Evolutionary conservation across 2,113 vertebrate genomes (phyloP).

Genomic region (Panthera leo): DNA sequence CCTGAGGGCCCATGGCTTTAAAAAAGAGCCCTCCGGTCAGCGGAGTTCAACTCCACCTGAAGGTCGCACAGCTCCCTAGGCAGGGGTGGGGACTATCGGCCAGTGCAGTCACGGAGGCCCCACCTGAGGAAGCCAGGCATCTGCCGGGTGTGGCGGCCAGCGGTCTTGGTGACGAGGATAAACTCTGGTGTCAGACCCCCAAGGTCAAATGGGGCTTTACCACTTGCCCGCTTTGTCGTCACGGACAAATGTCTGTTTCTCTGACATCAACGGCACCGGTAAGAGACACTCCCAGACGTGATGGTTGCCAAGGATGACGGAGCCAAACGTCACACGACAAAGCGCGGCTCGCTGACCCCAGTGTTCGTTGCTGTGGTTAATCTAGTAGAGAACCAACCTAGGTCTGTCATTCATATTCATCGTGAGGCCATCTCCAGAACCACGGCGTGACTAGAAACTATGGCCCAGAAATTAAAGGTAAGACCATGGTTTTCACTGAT

Average conservation of each 20-base stretch:
- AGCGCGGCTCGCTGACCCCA: neutral
- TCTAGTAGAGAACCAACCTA: neutral
- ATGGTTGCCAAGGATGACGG: neutral
- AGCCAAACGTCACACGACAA: neutral
- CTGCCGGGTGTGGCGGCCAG: neutral
- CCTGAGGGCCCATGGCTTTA: neutral
- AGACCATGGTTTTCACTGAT: neutral
- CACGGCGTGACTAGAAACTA: neutral
- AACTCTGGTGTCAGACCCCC: neutral
- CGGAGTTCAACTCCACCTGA: neutral
- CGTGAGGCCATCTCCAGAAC: neutral
- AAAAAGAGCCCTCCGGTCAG: neutral
- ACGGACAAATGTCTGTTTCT: neutral
- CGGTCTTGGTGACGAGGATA: too few species aligned
- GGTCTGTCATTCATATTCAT: neutral
- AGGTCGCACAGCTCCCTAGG: neutral
- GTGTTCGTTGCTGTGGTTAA: neutral
- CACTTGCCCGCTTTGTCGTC: neutral
- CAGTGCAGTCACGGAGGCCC: accelerated
- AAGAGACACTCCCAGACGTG: neutral
- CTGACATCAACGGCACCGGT: neutral
- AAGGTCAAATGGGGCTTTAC: neutral
- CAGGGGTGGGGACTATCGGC: neutral
- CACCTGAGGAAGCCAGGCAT: too few species aligned
- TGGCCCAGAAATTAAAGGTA: neutral